phyloP scores from a whole-genome alignment of 2,113 vertebrate species.

The Pagrus major region DNA sequence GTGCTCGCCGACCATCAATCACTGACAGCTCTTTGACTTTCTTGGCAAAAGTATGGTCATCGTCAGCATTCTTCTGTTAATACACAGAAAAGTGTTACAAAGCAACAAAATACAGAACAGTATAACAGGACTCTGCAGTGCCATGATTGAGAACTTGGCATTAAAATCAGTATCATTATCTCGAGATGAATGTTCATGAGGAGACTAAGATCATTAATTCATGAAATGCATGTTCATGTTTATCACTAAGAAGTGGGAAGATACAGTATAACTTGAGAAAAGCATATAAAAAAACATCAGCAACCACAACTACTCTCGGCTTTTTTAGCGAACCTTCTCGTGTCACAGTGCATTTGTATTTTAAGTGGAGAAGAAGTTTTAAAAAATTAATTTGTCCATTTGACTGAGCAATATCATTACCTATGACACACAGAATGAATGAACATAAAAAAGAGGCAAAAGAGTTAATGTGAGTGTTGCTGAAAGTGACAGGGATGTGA shows the following conservation, averaged over 20 bases:
- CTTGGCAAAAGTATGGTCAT: conserved; percentile 13
- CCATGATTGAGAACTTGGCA: not conserved
- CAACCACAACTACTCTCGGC: not conserved
- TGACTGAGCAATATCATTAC: not conserved
- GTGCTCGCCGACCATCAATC: conserved; percentile 74
- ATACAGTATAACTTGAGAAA: too few species aligned
- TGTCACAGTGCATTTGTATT: not conserved
- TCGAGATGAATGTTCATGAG: not conserved
- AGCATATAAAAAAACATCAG: too few species aligned
- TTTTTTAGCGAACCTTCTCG: not conserved
- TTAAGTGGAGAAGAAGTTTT: too few species aligned
- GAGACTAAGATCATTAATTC: not conserved
- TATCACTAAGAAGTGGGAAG: too few species aligned
- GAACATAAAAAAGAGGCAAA: not conserved
- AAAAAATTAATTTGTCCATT: not conserved
- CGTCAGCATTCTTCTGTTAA: conserved; percentile 61
- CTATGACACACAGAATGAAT: too few species aligned
- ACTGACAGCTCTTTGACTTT: conserved; percentile 73
- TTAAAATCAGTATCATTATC: not conserved
- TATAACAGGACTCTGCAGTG: not conserved
- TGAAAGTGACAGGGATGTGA: not conserved
- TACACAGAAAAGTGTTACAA: not conserved
- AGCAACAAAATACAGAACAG: not conserved
- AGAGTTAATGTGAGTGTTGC: not conserved
- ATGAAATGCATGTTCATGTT: too few species aligned